A percentile compares a stretch with the other conserved stretches of the same genome.
These are phyloP conservation scores for Columbina picui DNA, from an alignment of 2,113 vertebrate species.

Conservation along the genomic window DNA sequence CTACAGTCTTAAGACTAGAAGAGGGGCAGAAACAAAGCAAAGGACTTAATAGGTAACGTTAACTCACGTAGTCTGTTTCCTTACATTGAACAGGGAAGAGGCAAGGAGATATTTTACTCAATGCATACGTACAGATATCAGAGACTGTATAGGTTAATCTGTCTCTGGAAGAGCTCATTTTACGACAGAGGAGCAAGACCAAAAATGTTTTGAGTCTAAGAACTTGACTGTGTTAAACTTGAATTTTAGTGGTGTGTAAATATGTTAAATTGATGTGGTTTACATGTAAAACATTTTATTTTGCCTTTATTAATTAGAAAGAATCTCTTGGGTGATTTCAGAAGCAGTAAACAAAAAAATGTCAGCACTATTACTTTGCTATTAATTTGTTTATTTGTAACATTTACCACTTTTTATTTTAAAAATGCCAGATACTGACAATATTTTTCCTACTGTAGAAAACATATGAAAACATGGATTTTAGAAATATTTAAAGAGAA, in stretches of 20 bases:
- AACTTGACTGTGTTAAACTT: neutral
- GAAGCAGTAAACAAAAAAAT: neutral
- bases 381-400: neutral
- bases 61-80: constrained; percentile 49
- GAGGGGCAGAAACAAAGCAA: neutral
- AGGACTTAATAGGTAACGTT: constrained; percentile 33
- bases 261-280: neutral
- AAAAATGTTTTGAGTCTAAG: neutral
- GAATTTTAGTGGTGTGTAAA: neutral
- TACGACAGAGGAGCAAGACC: neutral
- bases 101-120: constrained; percentile 11
- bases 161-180: neutral
- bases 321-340: neutral
- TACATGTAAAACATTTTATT: neutral
- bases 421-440: neutral
- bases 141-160: neutral
- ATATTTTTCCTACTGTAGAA: neutral
- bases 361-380: neutral
- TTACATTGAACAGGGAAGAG: constrained; percentile 35
- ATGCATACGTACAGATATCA: neutral
- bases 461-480: neutral
- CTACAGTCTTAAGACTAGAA: constrained; percentile 60
- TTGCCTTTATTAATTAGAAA: neutral
- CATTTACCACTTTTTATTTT: neutral
- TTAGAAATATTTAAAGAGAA: neutral